phyloP scores from a whole-genome alignment of 2,888 invertebrate species.

The Dryobotodes eremita region DNA sequence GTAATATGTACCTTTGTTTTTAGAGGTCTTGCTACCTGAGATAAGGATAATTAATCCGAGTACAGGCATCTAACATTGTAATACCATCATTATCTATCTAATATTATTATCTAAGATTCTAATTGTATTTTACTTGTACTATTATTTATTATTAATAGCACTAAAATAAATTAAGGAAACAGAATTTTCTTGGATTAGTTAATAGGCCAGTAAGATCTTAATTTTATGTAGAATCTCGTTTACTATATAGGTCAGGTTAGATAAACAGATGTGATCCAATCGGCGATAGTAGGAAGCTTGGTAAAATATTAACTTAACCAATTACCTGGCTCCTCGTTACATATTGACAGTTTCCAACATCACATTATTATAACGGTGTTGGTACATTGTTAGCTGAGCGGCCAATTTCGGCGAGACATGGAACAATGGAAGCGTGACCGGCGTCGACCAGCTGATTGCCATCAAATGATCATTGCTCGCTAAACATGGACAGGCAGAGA shows the following conservation, averaged over 20 bases:
- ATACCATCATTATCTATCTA: too few relatives aligned
- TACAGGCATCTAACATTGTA: too few relatives aligned
- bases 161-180: not conserved
- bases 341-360: slow-evolving; percentile 72
- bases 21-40: too few relatives aligned
- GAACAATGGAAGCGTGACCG: slow-evolving; percentile 87
- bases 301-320: slow-evolving; percentile 40
- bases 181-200: not conserved
- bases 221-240: not conserved
- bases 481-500: slow-evolving; percentile 72
- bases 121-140: too few relatives aligned
- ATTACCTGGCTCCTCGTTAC: slow-evolving; percentile 44
- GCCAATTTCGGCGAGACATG: slow-evolving; percentile 80
- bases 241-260: not conserved
- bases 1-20: too few relatives aligned
- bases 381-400: slow-evolving; percentile 76
- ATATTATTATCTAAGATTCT: too few relatives aligned
- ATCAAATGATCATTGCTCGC: slow-evolving; percentile 75
- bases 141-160: too few relatives aligned
- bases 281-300: not conserved
- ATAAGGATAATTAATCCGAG: too few relatives aligned
- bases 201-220: not conserved
- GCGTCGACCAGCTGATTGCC: slow-evolving; percentile 79
- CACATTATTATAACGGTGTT: slow-evolving; percentile 68
- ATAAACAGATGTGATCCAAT: not conserved